Percentiles rank a stretch among this genome's conserved stretches.
phyloP scores from a whole-genome alignment of 1,140 invertebrate genomes.

The Drosophila repletoides region DNA sequence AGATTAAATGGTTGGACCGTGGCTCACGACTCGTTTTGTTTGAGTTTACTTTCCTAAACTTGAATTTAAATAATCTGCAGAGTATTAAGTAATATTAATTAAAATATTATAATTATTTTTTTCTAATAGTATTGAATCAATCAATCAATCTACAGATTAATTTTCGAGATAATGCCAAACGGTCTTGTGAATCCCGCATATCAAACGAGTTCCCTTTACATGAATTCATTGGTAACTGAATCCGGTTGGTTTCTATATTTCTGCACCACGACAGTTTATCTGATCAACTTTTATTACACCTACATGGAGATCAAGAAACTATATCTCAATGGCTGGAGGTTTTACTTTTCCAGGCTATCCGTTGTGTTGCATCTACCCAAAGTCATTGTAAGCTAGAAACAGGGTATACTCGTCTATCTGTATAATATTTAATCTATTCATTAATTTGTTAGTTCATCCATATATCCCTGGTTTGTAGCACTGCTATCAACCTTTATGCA shows the following conservation, averaged over 20 bases:
- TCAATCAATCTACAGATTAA: background rate
- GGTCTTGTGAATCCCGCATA: background rate
- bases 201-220: background rate
- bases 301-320: slow-evolving; percentile 3
- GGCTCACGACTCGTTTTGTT: slow-evolving; percentile 34
- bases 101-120: background rate
- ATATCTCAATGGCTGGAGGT: background rate
- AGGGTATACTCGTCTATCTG: too few relatives aligned
- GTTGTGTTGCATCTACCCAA: background rate
- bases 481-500: background rate
- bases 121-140: too few relatives aligned
- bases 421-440: too few relatives aligned
- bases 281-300: slow-evolving; percentile 15
- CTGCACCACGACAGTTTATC: background rate
- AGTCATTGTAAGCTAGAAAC: too few relatives aligned
- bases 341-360: background rate
- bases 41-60: slow-evolving; percentile 43
- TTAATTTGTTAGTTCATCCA: background rate
- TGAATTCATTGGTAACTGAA: background rate
- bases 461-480: background rate
- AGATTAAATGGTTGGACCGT: slow-evolving; percentile 40
- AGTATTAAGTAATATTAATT: slow-evolving; percentile 29
- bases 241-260: background rate
- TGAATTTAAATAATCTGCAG: slow-evolving; percentile 29
- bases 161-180: slow-evolving; percentile 18